Percentiles rank a stretch among this genome's conserved stretches.
These are phyloP conservation scores for Ophraella communa DNA, from an alignment of 2,888 invertebrate genomes.

Conservation along the genomic window DNA sequence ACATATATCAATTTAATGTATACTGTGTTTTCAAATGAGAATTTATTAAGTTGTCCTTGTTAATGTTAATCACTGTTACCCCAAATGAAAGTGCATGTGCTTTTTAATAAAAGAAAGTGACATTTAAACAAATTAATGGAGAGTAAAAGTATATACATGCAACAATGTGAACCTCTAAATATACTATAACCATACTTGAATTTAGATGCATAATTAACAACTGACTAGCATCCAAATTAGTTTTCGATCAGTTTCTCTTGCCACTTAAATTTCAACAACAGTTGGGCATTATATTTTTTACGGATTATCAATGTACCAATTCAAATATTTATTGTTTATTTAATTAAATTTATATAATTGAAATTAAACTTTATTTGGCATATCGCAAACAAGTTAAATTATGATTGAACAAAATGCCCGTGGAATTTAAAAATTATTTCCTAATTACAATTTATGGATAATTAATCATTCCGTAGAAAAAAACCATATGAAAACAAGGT, in stretches of 20 bases:
- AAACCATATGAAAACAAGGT: not conserved
- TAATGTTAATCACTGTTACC: not conserved
- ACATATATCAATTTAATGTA: too few species aligned
- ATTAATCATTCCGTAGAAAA: not conserved
- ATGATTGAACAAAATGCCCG: not conserved
- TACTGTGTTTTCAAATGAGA: not conserved
- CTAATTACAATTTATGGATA: not conserved
- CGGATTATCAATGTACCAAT: too few species aligned
- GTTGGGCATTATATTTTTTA: too few species aligned
- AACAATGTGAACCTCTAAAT: not conserved
- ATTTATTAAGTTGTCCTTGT: not conserved
- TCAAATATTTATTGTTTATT: not conserved
- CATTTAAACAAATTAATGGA: not conserved
- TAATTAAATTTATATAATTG: not conserved
- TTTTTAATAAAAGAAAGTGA: slow-evolving; percentile 1
- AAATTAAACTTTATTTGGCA: not conserved
- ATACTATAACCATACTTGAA: not conserved
- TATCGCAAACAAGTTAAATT: not conserved
- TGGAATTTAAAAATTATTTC: not conserved
- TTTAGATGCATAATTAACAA: not conserved
- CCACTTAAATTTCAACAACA: not conserved
- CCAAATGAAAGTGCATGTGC: not conserved
- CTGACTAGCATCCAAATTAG: not conserved
- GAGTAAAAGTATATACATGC: slow-evolving; percentile 2
- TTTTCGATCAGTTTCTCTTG: not conserved